Conservation (phyloP, 1,140 invertebrate species). For the Antheraea pernyi region DNA sequence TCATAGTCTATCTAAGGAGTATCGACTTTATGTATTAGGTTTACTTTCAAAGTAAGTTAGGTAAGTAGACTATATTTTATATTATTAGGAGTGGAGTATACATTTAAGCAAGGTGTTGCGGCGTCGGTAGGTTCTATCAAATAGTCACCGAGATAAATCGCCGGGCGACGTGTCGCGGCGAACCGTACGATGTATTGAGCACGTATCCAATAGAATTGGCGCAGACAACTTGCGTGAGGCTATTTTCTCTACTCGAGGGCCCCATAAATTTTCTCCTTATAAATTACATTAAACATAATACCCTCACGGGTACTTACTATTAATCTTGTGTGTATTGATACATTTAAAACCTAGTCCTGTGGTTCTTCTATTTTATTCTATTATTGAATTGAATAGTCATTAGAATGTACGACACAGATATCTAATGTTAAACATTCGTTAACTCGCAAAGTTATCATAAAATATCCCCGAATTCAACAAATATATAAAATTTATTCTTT, state of each 20-base stretch:
- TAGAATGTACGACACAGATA: no score
- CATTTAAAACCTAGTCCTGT: neutral
- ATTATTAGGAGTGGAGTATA: constrained; percentile 31
- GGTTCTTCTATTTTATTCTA: neutral
- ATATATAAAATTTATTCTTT: no score
- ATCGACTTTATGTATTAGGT: no score
- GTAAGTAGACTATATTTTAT: constrained; percentile 11
- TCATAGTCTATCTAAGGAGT: no score
- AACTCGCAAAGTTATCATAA: no score
- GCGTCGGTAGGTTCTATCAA: constrained; percentile 32
- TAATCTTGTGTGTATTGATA: constrained; percentile 2
- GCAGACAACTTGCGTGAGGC: constrained; percentile 45
- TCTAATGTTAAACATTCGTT: no score
- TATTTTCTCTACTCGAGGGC: constrained; percentile 36
- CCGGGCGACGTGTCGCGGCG: constrained; percentile 36
- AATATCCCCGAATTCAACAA: no score
- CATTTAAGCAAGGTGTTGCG: constrained; percentile 14
- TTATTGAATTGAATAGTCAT: no score
- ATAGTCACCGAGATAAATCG: constrained; percentile 41
- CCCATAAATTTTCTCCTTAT: constrained; percentile 51
- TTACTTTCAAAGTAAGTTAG: no score
- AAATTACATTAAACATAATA: constrained; percentile 48
- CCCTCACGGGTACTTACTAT: constrained; percentile 10
- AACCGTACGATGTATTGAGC: constrained; percentile 39
- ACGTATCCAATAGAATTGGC: constrained; percentile 45